Evolutionary conservation across 2,888 invertebrate species (phyloP).

Genomic region (Acleris emargana): DNA sequence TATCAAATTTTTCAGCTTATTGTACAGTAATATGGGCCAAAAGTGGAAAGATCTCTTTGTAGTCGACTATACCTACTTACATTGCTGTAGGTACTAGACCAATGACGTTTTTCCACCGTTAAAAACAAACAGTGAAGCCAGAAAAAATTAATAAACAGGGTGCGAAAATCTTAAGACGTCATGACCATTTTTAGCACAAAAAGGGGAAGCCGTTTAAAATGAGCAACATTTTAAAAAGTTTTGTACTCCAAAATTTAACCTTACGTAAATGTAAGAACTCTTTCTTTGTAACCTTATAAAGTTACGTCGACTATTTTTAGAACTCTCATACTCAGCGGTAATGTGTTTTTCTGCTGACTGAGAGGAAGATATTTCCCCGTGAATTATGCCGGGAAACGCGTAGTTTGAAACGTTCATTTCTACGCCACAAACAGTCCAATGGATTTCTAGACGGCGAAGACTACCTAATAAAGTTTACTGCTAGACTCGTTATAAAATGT

Average conservation of each 20-base stretch:
- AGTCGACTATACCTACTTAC: too few species aligned
- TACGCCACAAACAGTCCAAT: conserved; percentile 13
- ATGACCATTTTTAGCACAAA: too few species aligned
- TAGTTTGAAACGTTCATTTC: conserved; percentile 14
- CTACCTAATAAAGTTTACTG: conserved; percentile 1
- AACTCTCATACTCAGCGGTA: conserved; percentile 40
- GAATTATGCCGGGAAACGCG: conserved; percentile 44
- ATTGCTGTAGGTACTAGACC: too few species aligned
- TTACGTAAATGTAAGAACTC: neutral
- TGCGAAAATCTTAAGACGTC: too few species aligned
- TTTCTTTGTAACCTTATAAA: conserved; percentile 11
- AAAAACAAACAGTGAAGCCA: too few species aligned
- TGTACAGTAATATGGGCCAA: too few species aligned
- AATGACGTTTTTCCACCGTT: too few species aligned
- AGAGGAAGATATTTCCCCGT: conserved; percentile 48
- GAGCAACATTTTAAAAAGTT: too few species aligned
- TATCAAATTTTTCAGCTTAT: too few species aligned
- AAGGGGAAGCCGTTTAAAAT: too few species aligned
- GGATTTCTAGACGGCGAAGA: conserved; percentile 4
- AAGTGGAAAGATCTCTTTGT: too few species aligned
- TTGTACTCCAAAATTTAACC: neutral
- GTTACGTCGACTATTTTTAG: conserved; percentile 46
- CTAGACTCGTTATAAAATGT: neutral
- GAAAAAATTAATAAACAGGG: too few species aligned
- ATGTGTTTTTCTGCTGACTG: conserved; percentile 55